These are phyloP conservation scores for Cephus pygmeus DNA, from an alignment of 2,888 invertebrate species.

Conservation along the genomic window DNA sequence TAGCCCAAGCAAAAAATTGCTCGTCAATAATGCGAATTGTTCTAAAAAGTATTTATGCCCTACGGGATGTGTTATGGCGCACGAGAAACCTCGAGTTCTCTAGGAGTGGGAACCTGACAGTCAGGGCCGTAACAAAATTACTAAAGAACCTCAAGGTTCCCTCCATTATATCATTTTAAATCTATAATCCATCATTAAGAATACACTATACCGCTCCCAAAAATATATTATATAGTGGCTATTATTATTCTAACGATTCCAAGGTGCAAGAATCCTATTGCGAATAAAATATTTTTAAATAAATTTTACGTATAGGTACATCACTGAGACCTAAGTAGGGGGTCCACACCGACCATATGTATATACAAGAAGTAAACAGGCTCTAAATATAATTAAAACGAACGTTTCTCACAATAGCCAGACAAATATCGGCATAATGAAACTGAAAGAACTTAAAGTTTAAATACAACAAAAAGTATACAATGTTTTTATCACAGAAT, in stretches of 20 bases:
- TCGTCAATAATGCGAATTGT: conserved; percentile 12
- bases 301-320: background rate
- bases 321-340: background rate
- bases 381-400: background rate
- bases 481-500: background rate
- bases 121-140: conserved; percentile 37
- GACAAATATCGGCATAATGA: background rate
- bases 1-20: conserved; percentile 4
- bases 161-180: background rate
- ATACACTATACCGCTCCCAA: background rate
- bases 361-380: background rate
- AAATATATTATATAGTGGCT: background rate
- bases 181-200: background rate
- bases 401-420: background rate
- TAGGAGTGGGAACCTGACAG: background rate
- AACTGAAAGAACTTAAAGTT: background rate
- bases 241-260: background rate
- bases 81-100: conserved; percentile 23
- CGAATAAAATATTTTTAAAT: background rate
- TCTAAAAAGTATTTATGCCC: conserved; percentile 12
- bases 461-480: background rate
- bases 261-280: background rate
- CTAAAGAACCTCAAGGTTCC: background rate
- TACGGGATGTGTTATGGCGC: conserved; percentile 45
- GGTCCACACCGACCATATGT: background rate